A percentile compares a stretch with the other conserved stretches of the same genome.
These are phyloP conservation scores for Metallyticus violacea DNA, from an alignment of 2,888 invertebrate genomes.

Conservation along the genomic window DNA sequence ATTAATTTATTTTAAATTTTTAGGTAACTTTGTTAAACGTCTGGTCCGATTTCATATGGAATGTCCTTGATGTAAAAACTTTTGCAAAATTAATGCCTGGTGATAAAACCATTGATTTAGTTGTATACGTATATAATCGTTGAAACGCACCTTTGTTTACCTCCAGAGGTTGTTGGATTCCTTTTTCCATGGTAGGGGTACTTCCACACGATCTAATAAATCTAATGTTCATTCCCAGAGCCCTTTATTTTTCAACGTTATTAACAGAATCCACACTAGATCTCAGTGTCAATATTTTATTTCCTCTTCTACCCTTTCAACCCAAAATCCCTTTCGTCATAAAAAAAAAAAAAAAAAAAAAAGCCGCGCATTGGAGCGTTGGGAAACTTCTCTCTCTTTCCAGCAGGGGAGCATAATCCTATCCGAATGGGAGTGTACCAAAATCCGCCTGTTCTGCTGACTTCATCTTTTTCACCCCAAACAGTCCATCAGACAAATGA, in stretches of 20 bases:
- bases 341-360: too few relatives aligned
- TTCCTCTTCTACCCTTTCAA: not conserved
- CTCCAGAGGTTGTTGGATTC: not conserved
- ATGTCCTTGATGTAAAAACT: too few relatives aligned
- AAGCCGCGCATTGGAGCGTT: not conserved
- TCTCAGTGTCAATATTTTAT: not conserved
- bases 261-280: not conserved
- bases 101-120: too few relatives aligned
- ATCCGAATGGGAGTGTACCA: not conserved
- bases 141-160: not conserved
- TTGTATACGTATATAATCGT: too few relatives aligned
- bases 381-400: not conserved
- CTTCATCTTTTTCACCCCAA: not conserved
- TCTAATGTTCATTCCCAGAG: not conserved
- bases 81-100: too few relatives aligned
- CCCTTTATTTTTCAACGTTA: not conserved
- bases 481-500: not conserved
- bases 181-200: not conserved
- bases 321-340: not conserved
- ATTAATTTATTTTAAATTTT: too few relatives aligned
- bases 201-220: not conserved
- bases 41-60: too few relatives aligned
- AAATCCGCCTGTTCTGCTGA: not conserved
- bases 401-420: not conserved
- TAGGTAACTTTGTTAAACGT: too few relatives aligned